These are phyloP conservation scores for Trichomalopsis sarcophagae DNA, from an alignment of 1,140 invertebrate genomes.

Conservation along the genomic window DNA sequence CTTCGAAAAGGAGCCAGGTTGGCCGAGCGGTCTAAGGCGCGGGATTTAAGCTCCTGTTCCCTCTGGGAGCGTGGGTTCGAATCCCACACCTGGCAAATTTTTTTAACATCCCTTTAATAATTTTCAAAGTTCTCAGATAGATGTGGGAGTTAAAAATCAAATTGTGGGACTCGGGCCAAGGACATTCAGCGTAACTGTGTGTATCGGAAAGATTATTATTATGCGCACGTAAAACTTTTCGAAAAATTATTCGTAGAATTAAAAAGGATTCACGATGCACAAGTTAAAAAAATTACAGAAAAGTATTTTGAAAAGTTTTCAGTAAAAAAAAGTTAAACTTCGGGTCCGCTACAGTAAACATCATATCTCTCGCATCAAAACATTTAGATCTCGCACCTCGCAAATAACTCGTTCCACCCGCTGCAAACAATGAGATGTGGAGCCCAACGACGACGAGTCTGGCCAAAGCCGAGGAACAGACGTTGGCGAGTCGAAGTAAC, in stretches of 20 bases:
- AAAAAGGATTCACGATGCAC: no score
- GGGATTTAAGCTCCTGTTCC: conserved; percentile 77
- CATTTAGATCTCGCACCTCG: neutral
- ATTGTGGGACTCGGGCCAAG: no score
- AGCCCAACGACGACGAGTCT: neutral
- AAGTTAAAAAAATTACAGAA: no score
- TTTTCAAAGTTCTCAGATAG: neutral
- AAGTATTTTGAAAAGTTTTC: no score
- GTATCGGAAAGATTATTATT: no score
- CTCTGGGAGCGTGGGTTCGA: conserved; percentile 77
- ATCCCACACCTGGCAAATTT: conserved; percentile 74
- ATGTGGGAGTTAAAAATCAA: neutral
- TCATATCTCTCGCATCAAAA: neutral
- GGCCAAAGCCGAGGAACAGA: neutral
- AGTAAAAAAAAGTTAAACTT: no score
- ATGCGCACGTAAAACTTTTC: no score
- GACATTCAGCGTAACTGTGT: no score
- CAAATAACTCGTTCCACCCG: neutral
- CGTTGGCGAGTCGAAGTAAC: conserved; percentile 52
- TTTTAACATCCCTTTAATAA: conserved; percentile 44
- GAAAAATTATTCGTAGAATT: no score
- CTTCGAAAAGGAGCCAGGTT: conserved; percentile 64
- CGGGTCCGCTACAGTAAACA: no score
- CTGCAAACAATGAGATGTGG: neutral
- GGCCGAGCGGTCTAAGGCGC: conserved; percentile 77